Conservation (phyloP, 1,140 invertebrate genomes). For the Polypedilum vanderplanki region DNA sequence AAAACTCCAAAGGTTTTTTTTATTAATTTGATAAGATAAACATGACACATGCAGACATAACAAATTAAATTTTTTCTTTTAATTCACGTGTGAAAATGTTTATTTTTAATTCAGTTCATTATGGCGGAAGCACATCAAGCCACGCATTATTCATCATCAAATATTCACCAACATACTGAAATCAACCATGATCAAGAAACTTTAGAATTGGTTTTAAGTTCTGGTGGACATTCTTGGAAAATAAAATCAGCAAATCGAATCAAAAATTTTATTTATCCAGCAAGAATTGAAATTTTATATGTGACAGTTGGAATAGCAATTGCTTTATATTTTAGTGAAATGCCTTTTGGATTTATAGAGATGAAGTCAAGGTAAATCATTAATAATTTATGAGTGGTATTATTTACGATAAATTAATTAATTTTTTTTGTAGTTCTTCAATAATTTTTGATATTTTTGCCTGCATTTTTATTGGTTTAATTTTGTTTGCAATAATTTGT, state of each 20-base stretch:
- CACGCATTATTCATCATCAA: not conserved
- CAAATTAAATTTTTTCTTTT: too few relatives aligned
- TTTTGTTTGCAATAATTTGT: not conserved
- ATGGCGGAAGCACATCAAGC: constrained; percentile 25
- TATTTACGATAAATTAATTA: not conserved
- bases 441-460: not conserved
- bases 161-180: not conserved
- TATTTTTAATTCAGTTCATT: not conserved
- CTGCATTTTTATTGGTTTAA: not conserved
- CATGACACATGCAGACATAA: too few relatives aligned
- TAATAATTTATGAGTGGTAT: not conserved
- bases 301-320: not conserved
- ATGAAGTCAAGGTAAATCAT: not conserved
- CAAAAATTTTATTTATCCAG: not conserved
- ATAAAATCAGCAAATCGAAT: not conserved
- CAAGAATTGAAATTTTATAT: not conserved
- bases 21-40: too few relatives aligned
- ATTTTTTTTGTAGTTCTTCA: not conserved
- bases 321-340: not conserved
- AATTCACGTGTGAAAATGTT: too few relatives aligned
- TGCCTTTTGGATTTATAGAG: not conserved
- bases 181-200: not conserved
- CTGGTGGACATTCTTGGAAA: not conserved
- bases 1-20: too few relatives aligned
- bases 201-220: not conserved